A percentile compares a stretch with the other conserved stretches of the same genome.
phyloP scores from a whole-genome alignment of 2,797 vertebrate genomes.

The Lutjanus argentimaculatus region DNA sequence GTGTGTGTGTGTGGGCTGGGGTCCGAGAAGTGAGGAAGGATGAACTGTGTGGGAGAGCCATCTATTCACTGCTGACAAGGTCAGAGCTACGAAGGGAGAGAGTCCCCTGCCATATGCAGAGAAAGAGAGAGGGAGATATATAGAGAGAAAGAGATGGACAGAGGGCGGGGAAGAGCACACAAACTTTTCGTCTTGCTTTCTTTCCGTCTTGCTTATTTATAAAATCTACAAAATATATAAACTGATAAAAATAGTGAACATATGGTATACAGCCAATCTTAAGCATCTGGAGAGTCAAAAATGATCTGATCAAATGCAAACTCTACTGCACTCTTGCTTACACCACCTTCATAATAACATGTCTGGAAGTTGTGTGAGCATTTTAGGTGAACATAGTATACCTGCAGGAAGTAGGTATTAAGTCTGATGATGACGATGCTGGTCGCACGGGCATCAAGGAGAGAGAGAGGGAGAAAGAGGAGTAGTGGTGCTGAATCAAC shows the following conservation, averaged over 20 bases:
- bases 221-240: neutral
- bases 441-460: conserved; percentile 45
- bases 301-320: neutral
- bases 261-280: neutral
- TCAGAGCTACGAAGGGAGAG: conserved; percentile 86
- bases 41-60: conserved; percentile 90
- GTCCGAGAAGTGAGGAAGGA: conserved; percentile 88
- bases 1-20: conserved; percentile 81
- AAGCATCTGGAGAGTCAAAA: neutral
- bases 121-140: conserved; percentile 66
- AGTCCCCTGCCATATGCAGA: conserved; percentile 86
- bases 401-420: conserved; percentile 30
- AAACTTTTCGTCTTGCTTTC: conserved; percentile 57
- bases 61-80: conserved; percentile 91
- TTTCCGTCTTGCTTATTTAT: conserved; percentile 21
- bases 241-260: neutral
- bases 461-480: conserved; percentile 36
- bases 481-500: conserved; percentile 91
- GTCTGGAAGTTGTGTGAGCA: neutral
- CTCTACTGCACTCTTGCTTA: neutral
- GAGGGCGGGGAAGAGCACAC: conserved; percentile 49
- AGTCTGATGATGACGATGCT: conserved; percentile 61
- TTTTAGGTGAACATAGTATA: conserved; percentile 19
- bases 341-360: neutral
- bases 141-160: conserved; percentile 66